These are phyloP conservation scores for Dioctria rufipes DNA, from an alignment of 2,888 invertebrate genomes.

Conservation along the genomic window DNA sequence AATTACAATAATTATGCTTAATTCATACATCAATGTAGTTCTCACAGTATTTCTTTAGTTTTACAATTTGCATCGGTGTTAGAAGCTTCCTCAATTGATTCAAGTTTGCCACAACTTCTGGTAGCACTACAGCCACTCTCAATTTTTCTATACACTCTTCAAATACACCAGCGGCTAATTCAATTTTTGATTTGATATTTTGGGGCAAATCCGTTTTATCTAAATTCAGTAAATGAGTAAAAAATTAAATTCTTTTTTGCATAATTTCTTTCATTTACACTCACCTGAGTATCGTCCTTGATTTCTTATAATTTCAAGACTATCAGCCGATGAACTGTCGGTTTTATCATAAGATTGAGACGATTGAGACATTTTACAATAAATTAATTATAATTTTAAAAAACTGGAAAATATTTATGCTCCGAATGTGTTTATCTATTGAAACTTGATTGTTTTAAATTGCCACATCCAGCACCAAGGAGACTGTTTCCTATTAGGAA, in stretches of 20 bases:
- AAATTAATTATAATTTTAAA: too few species aligned
- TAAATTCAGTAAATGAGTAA: background rate
- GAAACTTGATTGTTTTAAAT: background rate
- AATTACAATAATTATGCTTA: too few species aligned
- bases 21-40: slow-evolving; percentile 13
- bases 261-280: background rate
- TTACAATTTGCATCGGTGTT: background rate
- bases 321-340: too few species aligned
- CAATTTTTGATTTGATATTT: background rate
- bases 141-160: background rate
- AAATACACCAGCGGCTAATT: background rate
- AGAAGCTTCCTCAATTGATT: background rate
- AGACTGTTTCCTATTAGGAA: background rate
- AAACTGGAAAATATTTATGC: background rate
- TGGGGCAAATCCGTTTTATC: background rate
- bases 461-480: background rate
- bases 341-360: too few species aligned
- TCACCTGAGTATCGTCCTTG: background rate
- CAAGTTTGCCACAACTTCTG: background rate
- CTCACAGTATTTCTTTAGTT: slow-evolving; percentile 13
- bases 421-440: background rate
- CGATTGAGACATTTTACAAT: too few species aligned
- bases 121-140: slow-evolving; percentile 1
- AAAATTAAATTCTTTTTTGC: background rate
- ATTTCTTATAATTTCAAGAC: background rate